Evolutionary conservation across 2,113 vertebrate genomes (phyloP), one percentile per base, ranked within the genome.

Genomic region (Barnardius zonarius): DNA sequence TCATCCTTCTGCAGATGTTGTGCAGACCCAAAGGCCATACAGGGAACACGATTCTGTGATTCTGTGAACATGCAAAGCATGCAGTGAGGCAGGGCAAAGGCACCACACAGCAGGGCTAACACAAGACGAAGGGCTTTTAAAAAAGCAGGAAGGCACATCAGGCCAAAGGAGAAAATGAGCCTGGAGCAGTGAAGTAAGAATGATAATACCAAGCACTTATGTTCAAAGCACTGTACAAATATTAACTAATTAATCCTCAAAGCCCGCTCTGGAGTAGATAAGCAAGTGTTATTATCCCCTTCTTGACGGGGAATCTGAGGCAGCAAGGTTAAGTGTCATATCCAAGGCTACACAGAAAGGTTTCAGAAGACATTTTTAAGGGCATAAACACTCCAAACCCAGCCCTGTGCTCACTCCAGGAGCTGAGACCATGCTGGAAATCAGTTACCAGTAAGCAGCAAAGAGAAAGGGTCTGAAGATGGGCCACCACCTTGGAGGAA

Each of bases 221-320:
- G 94, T 97, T 97, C 95, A 97, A 95, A 97, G 94, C 96, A 95
- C 95, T 96, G 94, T 96, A 97, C 96, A 97, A 96, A 97, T 97
- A 97, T 97, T 97, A 97, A 97, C 93, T 96, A 96, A 96, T 95
- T 97, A 97, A 97, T 97, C 96, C 96, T 96, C 94, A 90, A 96
- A 97, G 96, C 96, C 93, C 80, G 69, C 91, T 93, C 92, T 86
- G 92, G 87, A 96, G 92, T 78, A 95, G 96, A 97, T 96, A 96
- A 96, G 96, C 94, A 95, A 97, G 97, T 93, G 95, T 88, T 93
- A 97, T 96, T 96, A 97, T 96, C 94, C 96, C 54, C 75, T 96
- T 88, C 94, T 97, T 94, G 96, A 92, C 11, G 0, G 68, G 90
- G 88, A 93, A 83, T 92, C 55, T 5, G 78, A 95, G 87, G 86